Conservation (phyloP, 1,140 invertebrate genomes). For the Magallana ariakensis region DNA sequence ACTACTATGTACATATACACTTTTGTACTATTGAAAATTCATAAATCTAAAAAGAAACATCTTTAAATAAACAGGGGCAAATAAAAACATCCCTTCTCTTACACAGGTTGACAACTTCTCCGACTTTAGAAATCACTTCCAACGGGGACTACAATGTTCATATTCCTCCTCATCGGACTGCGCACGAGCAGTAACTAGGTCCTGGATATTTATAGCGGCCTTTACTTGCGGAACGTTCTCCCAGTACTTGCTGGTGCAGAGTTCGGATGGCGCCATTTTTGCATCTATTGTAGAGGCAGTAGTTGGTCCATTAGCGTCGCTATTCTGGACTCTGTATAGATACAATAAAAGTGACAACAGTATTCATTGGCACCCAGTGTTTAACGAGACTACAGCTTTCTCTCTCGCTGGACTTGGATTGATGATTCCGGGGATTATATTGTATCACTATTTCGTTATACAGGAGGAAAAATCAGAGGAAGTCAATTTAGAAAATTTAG, state of each 20-base stretch:
- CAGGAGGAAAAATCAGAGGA: neutral
- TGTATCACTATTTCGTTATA: slow-evolving; percentile 64
- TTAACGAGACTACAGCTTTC: slow-evolving; percentile 62
- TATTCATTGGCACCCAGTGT: slow-evolving; percentile 59
- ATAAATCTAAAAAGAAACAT: too few species aligned
- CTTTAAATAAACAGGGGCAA: neutral
- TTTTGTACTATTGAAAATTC: too few species aligned
- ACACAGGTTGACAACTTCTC: slow-evolving; percentile 54
- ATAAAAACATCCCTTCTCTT: neutral
- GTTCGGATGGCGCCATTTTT: slow-evolving; percentile 65
- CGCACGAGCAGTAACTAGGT: slow-evolving; percentile 49
- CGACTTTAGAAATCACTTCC: slow-evolving; percentile 49
- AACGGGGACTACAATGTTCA: slow-evolving; percentile 55
- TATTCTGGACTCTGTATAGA: slow-evolving; percentile 69
- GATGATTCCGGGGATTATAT: slow-evolving; percentile 61
- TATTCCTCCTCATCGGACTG: slow-evolving; percentile 55
- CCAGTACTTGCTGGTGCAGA: slow-evolving; percentile 64
- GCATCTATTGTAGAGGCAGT: slow-evolving; percentile 61
- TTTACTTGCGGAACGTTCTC: slow-evolving; percentile 63
- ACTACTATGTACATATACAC: too few species aligned
- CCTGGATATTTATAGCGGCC: slow-evolving; percentile 61
- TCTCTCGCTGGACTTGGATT: slow-evolving; percentile 59
- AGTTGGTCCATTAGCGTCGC: slow-evolving; percentile 57
- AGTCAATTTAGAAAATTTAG: neutral
- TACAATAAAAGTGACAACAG: slow-evolving; percentile 48